Conservation (phyloP, 2,888 invertebrate genomes). For the Mythimna albipuncta region DNA sequence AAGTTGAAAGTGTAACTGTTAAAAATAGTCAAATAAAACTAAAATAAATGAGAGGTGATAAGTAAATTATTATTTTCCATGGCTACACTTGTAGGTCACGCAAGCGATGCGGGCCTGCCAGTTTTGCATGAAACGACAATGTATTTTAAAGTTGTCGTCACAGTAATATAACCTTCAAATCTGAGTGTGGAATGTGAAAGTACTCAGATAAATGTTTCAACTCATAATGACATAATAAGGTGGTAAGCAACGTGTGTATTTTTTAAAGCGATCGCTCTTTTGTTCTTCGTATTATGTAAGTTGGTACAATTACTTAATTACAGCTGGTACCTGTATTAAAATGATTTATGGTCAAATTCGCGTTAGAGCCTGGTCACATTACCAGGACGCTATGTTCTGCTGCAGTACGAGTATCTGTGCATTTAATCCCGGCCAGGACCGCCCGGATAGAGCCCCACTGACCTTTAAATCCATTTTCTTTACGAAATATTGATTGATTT, state of each 20-base stretch:
- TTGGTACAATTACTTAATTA: neutral
- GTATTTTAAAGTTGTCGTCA: constrained; percentile 1
- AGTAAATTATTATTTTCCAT: neutral
- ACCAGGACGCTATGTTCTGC: no score
- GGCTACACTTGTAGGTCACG: neutral
- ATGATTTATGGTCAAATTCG: neutral
- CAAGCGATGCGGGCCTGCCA: neutral
- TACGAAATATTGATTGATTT: no score
- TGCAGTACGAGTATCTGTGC: no score
- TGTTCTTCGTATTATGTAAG: neutral
- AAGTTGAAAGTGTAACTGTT: neutral
- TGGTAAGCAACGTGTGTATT: neutral
- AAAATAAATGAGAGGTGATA: neutral
- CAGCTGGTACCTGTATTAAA: neutral
- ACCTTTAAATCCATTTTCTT: no score
- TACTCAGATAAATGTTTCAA: constrained; percentile 17
- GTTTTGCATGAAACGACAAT: constrained; percentile 15
- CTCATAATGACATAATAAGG: constrained; percentile 14
- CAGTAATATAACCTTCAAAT: constrained; percentile 44
- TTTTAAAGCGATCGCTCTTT: neutral
- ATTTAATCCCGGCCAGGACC: no score
- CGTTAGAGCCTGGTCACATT: no score
- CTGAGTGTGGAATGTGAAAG: constrained; percentile 57
- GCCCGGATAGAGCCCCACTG: no score
- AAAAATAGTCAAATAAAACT: neutral